phyloP scores from a whole-genome alignment of 2,888 invertebrate species.

The Zaprionus bogoriensis region DNA sequence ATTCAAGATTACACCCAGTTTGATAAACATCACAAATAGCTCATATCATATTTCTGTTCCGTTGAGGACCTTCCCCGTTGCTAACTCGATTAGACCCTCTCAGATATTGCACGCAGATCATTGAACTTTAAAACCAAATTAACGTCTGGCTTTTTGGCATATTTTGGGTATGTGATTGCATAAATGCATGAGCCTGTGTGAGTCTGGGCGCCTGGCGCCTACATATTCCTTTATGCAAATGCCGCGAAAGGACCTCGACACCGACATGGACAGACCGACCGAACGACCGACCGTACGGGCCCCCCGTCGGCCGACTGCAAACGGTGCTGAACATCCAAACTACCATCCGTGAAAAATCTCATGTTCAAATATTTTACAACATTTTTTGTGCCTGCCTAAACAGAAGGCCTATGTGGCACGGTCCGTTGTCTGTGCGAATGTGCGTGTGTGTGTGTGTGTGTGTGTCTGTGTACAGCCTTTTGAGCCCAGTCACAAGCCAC shows the following conservation, averaged over 20 bases:
- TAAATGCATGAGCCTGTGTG: conserved; percentile 51
- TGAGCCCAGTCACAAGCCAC: conserved; percentile 56
- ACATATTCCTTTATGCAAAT: conserved; percentile 70
- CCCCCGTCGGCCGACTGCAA: conserved; percentile 39
- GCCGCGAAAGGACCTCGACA: neutral
- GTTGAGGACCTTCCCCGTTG: too few species aligned
- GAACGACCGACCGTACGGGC: too few species aligned
- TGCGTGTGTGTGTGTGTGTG: neutral
- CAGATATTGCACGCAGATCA: conserved; percentile 1
- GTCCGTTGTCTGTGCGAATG: too few species aligned
- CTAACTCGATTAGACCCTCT: too few species aligned
- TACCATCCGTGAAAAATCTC: conserved; percentile 79
- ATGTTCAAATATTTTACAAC: conserved; percentile 78
- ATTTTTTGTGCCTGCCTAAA: conserved; percentile 72
- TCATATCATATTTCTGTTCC: too few species aligned
- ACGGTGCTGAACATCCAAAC: conserved; percentile 77
- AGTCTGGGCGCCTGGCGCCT: conserved; percentile 29
- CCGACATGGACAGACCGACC: too few species aligned
- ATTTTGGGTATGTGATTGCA: conserved; percentile 49
- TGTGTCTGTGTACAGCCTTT: conserved; percentile 7
- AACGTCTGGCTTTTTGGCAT: conserved; percentile 27
- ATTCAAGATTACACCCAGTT: too few species aligned
- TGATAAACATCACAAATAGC: too few species aligned
- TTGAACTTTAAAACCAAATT: conserved; percentile 51
- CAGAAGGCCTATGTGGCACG: conserved; percentile 39